Evolutionary conservation across 2,797 vertebrate genomes (phyloP).

Genomic region (Diceros bicornis): DNA sequence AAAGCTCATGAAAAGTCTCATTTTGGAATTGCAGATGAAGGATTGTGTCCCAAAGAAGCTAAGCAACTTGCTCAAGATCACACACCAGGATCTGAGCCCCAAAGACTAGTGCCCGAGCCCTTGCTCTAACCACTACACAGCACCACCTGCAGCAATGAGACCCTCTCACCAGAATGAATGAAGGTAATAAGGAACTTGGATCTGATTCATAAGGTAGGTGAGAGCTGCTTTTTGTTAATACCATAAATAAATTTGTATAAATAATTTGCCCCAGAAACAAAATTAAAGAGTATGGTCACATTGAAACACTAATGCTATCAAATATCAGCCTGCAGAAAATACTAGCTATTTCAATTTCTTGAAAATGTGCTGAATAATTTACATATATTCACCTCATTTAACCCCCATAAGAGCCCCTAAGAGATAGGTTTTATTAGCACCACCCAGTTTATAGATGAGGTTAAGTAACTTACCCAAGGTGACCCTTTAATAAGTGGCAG

Average conservation of each 20-base stretch:
- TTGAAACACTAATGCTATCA: conserved; percentile 21
- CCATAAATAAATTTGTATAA: not conserved
- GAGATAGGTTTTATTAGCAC: not conserved
- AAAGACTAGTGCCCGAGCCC: not conserved
- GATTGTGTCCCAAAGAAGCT: not conserved
- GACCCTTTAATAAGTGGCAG: not conserved
- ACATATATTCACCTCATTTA: not conserved
- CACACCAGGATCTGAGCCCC: not conserved
- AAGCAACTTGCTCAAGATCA: not conserved
- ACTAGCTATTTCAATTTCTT: conserved; percentile 9
- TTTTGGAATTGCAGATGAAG: not conserved
- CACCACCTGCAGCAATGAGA: not conserved
- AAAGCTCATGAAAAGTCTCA: not conserved
- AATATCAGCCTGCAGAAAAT: not conserved
- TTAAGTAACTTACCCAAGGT: not conserved
- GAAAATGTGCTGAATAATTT: conserved; percentile 26
- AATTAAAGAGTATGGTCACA: not conserved
- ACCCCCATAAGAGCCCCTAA: not conserved
- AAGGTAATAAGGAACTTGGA: not conserved
- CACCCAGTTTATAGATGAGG: not conserved
- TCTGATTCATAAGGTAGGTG: not conserved
- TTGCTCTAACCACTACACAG: not conserved
- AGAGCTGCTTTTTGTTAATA: conserved; percentile 17
- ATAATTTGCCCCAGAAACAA: conserved; percentile 49
- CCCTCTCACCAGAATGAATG: not conserved